Evolutionary conservation across 1,140 invertebrate genomes (phyloP).

Genomic region (Notospermus geniculatus): DNA sequence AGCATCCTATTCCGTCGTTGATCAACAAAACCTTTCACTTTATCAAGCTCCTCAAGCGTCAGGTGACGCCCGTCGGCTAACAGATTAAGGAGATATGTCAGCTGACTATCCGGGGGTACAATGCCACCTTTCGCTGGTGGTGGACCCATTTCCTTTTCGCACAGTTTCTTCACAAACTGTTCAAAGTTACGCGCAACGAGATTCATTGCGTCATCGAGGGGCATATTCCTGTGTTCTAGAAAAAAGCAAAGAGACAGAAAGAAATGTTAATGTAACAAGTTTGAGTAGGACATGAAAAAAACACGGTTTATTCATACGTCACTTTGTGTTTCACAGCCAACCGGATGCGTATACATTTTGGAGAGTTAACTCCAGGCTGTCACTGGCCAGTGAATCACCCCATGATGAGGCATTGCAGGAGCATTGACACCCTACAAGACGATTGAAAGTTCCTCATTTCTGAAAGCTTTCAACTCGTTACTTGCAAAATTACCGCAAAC

Average conservation of each 20-base stretch:
- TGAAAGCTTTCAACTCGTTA: too few relatives aligned
- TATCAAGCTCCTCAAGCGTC: constrained; percentile 76
- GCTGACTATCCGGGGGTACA: constrained; percentile 32
- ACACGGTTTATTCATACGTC: too few relatives aligned
- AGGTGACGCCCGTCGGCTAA: constrained; percentile 76
- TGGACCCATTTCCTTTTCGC: constrained; percentile 28
- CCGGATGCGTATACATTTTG: too few relatives aligned
- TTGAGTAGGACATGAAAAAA: background rate
- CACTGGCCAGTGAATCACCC: too few relatives aligned
- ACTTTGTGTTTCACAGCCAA: too few relatives aligned
- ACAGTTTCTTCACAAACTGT: constrained; percentile 64
- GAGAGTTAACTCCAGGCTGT: too few relatives aligned
- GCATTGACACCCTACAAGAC: too few relatives aligned
- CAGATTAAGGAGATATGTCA: constrained; percentile 72
- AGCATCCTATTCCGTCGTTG: constrained; percentile 64
- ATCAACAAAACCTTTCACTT: constrained; percentile 76
- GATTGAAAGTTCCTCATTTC: too few relatives aligned
- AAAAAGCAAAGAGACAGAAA: constrained; percentile 16
- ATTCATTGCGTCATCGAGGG: constrained; percentile 81
- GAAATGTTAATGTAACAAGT: constrained; percentile 4
- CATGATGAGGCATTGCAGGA: too few relatives aligned
- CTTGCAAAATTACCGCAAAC: too few relatives aligned
- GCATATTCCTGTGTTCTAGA: constrained; percentile 90
- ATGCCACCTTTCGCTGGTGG: constrained; percentile 11
- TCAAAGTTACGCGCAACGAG: constrained; percentile 78